Evolutionary conservation across 92 coral and sea anemone genomes (phyloP), one percentile per base, ranked within the genome.

Genomic region (Phymanthus crucifer): DNA sequence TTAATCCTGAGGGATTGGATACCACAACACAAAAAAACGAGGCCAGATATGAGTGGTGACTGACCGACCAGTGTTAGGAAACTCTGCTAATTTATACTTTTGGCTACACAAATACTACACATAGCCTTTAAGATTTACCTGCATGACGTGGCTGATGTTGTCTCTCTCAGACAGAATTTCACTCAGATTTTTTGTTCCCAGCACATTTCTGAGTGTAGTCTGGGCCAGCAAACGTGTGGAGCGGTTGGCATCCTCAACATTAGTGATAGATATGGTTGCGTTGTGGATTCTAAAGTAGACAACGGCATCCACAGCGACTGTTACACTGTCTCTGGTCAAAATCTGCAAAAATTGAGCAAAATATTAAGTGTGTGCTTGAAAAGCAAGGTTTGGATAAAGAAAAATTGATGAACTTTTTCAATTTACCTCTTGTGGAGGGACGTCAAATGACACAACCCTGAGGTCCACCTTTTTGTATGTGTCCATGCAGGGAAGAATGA

Each of bases 291-390:
- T 75, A 86, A 89, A 91, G 70, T 91, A 91, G 18, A 91, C 92
- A 45, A 91, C 95, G 33, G 95, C 64, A 54, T 54, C 64, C 64
- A 91, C 95, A 3, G 95, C 95, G 2, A 91, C 95, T 21, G 95
- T 91, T 52, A 91, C 95, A 72, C 95, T 91, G 93, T 91, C 95
- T 71, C 89, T 91, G 32, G 95, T 91, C 82, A 91, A 78, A 80
- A 91, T 89, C 95, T 91, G 67, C 21, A 47, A 72, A n/a, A 67
- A n/a, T n/a, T n/a, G n/a, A n/a, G n/a, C n/a, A 43, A 45, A 1
- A 11, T 45, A 4, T 54, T 54, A 14, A 54, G 4, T 54, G 8
- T n/a, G 27, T 17, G 10, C 50, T 9, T 45, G n/a, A 6, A 54
- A 21, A n/a, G 11, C 27, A 54, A 43, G 18, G 14, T 0, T 43